phyloP scores from a whole-genome alignment of 2,797 vertebrate genomes.

The Fistularia commersonii region DNA sequence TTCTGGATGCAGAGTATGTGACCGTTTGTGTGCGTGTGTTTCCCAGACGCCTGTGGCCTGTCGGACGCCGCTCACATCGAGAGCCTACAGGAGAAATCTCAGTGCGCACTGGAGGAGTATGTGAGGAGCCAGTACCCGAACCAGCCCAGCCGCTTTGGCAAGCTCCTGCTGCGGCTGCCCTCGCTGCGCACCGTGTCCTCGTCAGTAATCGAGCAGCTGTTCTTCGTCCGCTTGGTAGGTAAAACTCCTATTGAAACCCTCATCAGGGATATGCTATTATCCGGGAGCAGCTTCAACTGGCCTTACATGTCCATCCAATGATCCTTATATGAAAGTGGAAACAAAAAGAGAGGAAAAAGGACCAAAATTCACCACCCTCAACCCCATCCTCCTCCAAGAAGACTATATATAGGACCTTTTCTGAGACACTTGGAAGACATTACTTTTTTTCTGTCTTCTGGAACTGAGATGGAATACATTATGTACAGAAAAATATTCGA shows the following conservation, averaged over 20 bases:
- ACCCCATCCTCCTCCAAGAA: conserved; percentile 72
- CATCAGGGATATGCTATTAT: conserved; percentile 99
- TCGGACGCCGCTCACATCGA: conserved; percentile 98
- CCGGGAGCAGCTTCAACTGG: conserved; percentile 99
- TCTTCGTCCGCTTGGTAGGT: conserved; percentile 99
- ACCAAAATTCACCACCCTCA: conserved; percentile 74
- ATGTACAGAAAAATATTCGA: conserved; percentile 92
- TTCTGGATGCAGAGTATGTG: conserved; percentile 36
- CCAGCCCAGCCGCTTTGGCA: conserved; percentile 97
- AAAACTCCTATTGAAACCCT: conserved; percentile 99
- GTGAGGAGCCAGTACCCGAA: conserved; percentile 98
- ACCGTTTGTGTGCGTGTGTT: conserved; percentile 27
- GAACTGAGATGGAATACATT: conserved; percentile 91
- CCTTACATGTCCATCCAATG: conserved; percentile 99
- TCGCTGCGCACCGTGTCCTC: conserved; percentile 95
- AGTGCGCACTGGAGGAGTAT: conserved; percentile 96
- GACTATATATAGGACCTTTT: conserved; percentile 84
- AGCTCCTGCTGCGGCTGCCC: conserved; percentile 94
- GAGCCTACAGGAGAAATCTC: conserved; percentile 97
- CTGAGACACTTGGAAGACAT: conserved; percentile 79
- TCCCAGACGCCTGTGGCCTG: conserved; percentile 93
- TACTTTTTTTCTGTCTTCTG: conserved; percentile 84
- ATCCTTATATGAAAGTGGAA: conserved; percentile 82
- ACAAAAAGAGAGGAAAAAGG: conserved; percentile 73
- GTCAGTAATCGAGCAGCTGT: conserved; percentile 98